Conservation (phyloP, 1,140 invertebrate genomes). For the Pemphigus obesinymphae region DNA sequence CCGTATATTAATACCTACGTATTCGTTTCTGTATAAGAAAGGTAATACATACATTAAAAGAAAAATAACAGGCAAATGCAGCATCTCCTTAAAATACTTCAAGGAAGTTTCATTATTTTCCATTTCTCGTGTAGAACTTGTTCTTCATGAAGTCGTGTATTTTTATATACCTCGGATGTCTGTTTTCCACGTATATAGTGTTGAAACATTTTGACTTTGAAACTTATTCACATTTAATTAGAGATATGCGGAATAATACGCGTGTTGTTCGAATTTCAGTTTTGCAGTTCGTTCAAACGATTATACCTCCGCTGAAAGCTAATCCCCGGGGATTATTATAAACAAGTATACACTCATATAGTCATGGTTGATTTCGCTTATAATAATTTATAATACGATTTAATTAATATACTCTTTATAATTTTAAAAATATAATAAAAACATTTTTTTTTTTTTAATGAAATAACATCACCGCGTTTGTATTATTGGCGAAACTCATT, state of each 20-base stretch:
- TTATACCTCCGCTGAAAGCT: background rate
- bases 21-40: too few species aligned
- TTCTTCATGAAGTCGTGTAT: background rate
- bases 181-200: background rate
- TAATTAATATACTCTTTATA: background rate
- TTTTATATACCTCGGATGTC: too few species aligned
- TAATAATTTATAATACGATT: background rate
- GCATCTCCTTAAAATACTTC: background rate
- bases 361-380: background rate
- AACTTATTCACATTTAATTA: background rate
- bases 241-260: background rate
- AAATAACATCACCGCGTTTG: too few species aligned
- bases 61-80: too few species aligned
- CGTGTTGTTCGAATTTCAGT: background rate
- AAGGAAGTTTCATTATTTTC: background rate
- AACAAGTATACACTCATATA: too few species aligned
- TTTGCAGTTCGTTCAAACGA: background rate
- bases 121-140: background rate
- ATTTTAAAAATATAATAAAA: too few species aligned
- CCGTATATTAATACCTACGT: too few species aligned
- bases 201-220: background rate
- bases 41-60: too few species aligned
- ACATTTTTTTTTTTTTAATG: too few species aligned
- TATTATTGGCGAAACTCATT: too few species aligned
- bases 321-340: background rate